Conservation (phyloP, 2,113 vertebrate genomes). For the Corythoichthys haematopterus region DNA sequence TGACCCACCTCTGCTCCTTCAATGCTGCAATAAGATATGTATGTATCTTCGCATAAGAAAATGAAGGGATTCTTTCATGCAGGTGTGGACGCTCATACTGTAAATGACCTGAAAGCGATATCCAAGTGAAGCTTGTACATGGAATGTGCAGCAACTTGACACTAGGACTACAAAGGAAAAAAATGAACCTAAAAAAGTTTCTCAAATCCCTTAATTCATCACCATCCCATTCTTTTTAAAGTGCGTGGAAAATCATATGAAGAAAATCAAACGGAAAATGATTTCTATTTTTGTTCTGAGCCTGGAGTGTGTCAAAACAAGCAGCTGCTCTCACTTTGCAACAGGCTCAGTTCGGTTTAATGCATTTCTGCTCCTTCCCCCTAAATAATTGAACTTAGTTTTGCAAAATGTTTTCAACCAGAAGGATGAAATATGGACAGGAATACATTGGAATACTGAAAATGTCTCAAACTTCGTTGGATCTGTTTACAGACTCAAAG, state of each 20-base stretch:
- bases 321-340: no score
- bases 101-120: conserved; percentile 24
- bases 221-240: neutral
- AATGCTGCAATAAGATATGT: conserved; percentile 33
- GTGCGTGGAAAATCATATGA: neutral
- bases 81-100: conserved; percentile 31
- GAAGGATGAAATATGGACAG: no score
- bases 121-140: conserved; percentile 8
- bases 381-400: no score
- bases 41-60: conserved; percentile 22
- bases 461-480: no score
- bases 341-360: no score
- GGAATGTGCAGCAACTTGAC: conserved; percentile 37
- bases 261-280: neutral
- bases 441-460: no score
- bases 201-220: neutral
- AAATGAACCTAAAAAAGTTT: neutral
- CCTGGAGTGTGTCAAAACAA: no score
- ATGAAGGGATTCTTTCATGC: conserved; percentile 14
- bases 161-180: conserved; percentile 6
- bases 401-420: no score
- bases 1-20: conserved; percentile 1
- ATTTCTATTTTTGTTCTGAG: neutral
- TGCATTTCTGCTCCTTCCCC: no score
- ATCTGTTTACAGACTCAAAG: no score